Percentiles rank a stretch among this genome's conserved stretches.
Evolutionary conservation across 2,797 vertebrate genomes (phyloP).

Genomic region (Sebastes trivittatus): DNA sequence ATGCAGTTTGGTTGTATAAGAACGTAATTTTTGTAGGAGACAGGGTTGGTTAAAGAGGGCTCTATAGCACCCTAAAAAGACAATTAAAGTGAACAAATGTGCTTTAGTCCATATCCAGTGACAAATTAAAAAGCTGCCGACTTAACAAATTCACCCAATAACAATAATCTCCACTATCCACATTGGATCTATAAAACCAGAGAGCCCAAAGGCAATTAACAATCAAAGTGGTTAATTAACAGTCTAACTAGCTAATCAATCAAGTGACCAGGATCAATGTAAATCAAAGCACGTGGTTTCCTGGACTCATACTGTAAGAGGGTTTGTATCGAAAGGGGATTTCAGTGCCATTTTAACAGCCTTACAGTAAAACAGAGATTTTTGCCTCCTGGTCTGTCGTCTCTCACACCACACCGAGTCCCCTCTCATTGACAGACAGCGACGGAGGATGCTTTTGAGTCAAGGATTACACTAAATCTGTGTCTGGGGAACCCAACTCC

Average conservation of each 20-base stretch:
- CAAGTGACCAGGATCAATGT: constrained; percentile 28
- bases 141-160: background rate
- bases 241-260: constrained; percentile 16
- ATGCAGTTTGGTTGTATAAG: too few species aligned
- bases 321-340: background rate
- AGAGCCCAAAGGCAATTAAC: constrained; percentile 18
- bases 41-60: background rate
- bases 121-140: constrained; percentile 1
- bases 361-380: background rate
- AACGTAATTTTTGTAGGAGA: background rate
- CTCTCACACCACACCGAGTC: background rate
- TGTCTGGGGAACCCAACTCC: constrained; percentile 43
- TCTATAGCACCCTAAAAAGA: background rate
- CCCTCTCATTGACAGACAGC: constrained; percentile 24
- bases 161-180: constrained; percentile 15
- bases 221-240: constrained; percentile 6
- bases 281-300: constrained; percentile 20
- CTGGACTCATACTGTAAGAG: background rate
- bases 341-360: background rate
- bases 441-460: constrained; percentile 44
- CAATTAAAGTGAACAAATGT: background rate
- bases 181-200: constrained; percentile 1
- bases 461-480: constrained; percentile 60
- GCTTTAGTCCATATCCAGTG: background rate
- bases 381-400: background rate